Evolutionary conservation across 2,888 invertebrate genomes (phyloP), one percentile per base, ranked within the genome.

Genomic region (Stegophylla sp.): DNA sequence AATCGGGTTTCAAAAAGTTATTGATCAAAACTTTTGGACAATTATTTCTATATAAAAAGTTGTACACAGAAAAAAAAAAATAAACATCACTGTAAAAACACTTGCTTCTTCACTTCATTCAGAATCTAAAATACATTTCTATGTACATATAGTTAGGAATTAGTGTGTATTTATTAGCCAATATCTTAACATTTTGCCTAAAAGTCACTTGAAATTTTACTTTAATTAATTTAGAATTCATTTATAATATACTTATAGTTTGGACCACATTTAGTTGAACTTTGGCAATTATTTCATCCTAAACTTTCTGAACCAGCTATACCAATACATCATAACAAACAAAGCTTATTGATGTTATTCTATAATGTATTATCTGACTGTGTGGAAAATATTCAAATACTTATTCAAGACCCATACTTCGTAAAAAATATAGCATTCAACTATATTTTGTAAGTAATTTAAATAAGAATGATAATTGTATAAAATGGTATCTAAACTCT

Each of bases 401-500:
- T 96, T 84, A 90, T 96, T 82, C 92, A 93, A 85, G 96, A 96
- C 87, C 91, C 92, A 61, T 91, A 94, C 85, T 93, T 97, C 83
- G 94, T 93, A 67, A 95, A 96, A 87, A 96, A 97, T 87, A 96
- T 97, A 87, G 96, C 96, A 83, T 97, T 96, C 89, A 97, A 96
- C 87, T 97, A 97, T 86, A 97, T 97, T 87, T 89, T 97, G 96
- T 96, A 88, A 91, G 93, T 90, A 72, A 41, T 63, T 17, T 43
- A 4, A 26, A 23, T 26, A 48, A 15, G 0, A 51, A 53, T 76
- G 28, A 81, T 48, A 81, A 53, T n/a, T 20, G 17, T 26, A 66
- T 72, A 20, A 13, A 3, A 28, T 34, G 34, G 3, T 15, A 28
- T 28, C 15, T 4, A 34, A 61, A 28, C 15, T 28, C 0, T 63